Percentiles rank a stretch among this genome's conserved stretches.
Conservation (phyloP, 1,140 invertebrate genomes). For the Heliconius hermathena region DNA sequence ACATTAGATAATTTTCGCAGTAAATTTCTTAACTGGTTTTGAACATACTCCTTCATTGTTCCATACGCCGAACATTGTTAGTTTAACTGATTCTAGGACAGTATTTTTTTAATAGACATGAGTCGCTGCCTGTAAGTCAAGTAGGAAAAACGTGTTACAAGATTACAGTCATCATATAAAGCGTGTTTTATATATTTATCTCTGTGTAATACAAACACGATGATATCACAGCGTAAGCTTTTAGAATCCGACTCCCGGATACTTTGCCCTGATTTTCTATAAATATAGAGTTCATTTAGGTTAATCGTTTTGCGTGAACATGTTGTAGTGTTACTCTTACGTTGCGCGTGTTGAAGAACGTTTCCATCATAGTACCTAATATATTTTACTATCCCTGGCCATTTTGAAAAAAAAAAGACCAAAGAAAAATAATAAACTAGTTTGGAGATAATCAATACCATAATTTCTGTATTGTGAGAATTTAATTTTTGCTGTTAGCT, state of each 20-base stretch:
- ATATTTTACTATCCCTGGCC: neutral
- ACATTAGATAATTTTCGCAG: too few relatives aligned
- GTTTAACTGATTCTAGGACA: too few relatives aligned
- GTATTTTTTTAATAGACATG: too few relatives aligned
- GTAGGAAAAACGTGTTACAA: neutral
- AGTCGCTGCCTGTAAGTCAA: too few relatives aligned
- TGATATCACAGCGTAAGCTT: neutral
- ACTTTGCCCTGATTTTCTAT: slow-evolving; percentile 6
- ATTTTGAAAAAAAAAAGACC: neutral
- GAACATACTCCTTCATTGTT: too few relatives aligned
- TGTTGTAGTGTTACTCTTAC: neutral
- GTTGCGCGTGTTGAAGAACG: neutral
- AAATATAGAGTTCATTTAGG: slow-evolving; percentile 6
- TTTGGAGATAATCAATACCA: too few relatives aligned
- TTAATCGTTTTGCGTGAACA: neutral
- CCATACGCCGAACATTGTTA: too few relatives aligned
- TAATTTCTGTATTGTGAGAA: too few relatives aligned
- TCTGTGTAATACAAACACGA: neutral
- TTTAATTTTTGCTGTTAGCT: too few relatives aligned
- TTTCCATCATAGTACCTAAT: neutral
- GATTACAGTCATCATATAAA: too few relatives aligned
- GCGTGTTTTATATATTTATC: too few relatives aligned
- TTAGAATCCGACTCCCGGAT: neutral
- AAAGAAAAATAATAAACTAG: neutral
- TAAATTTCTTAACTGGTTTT: too few relatives aligned